Evolutionary conservation across 2,113 vertebrate genomes (phyloP).

Genomic region (Mesitornis unicolor): DNA sequence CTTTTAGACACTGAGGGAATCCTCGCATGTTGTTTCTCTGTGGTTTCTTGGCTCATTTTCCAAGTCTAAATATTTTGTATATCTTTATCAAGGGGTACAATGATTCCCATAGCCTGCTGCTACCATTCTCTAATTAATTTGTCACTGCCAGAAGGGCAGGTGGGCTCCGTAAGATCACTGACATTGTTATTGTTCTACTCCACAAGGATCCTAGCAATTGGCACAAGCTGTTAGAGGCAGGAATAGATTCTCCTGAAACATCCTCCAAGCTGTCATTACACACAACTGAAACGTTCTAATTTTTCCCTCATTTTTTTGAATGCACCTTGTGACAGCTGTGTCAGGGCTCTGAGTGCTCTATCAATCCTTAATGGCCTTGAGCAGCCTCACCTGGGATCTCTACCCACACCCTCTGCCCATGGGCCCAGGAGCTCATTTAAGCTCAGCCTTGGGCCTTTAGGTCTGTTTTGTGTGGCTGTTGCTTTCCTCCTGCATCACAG

Average conservation of each 20-base stretch:
- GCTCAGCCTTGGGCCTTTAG: accelerated
- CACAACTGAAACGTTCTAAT: not conserved
- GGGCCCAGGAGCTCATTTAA: not conserved
- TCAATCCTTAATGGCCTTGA: not conserved
- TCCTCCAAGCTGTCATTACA: not conserved
- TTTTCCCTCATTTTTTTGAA: not conserved
- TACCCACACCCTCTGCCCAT: not conserved
- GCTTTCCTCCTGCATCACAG: not conserved
- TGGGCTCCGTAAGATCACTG: not conserved
- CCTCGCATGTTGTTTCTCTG: not conserved
- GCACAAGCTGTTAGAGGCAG: not conserved
- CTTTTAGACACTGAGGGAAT: not conserved
- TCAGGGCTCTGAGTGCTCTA: not conserved
- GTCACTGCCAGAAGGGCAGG: not conserved
- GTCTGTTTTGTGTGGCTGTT: not conserved
- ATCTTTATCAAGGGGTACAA: not conserved
- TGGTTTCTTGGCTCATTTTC: not conserved
- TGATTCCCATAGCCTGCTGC: not conserved
- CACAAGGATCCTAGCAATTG: not conserved
- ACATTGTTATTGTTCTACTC: not conserved
- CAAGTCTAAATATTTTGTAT: not conserved
- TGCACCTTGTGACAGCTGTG: not conserved
- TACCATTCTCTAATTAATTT: not conserved
- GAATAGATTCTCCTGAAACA: not conserved
- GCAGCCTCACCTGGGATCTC: not conserved